Percentiles rank a stretch among this genome's conserved stretches.
phyloP scores from a whole-genome alignment of 2,113 vertebrate species.

The Sialia sialis region DNA sequence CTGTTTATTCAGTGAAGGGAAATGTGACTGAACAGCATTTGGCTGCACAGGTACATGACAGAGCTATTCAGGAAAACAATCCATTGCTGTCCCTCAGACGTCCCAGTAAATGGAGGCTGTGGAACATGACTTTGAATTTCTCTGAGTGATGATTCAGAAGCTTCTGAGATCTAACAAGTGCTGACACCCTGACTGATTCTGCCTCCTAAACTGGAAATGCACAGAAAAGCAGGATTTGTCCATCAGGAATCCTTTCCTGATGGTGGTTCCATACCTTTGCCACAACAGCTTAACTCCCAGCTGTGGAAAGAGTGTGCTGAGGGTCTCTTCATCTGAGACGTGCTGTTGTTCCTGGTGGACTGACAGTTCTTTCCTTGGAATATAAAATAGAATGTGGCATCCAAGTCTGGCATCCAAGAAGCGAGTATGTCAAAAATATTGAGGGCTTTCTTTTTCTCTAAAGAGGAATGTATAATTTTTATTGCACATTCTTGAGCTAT shows the following conservation, averaged over 20 bases:
- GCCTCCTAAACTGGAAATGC: neutral
- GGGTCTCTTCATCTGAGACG: neutral
- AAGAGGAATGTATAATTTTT: neutral
- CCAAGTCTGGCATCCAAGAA: neutral
- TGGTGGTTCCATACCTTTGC: neutral
- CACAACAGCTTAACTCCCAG: neutral
- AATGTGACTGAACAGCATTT: neutral
- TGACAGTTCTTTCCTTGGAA: neutral
- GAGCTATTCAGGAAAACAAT: neutral
- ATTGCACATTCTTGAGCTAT: neutral
- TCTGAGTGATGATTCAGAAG: neutral
- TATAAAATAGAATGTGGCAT: neutral
- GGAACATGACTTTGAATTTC: neutral
- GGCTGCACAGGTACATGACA: neutral
- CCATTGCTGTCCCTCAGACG: neutral
- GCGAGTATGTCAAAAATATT: neutral
- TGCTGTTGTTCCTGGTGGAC: neutral
- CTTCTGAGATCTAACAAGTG: neutral
- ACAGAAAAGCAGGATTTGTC: neutral
- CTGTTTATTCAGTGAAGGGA: neutral
- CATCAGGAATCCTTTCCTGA: neutral
- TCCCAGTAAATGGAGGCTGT: neutral
- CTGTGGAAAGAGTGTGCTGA: neutral
- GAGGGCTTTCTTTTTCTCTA: neutral
- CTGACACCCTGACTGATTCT: neutral